Evolutionary conservation across 2,888 invertebrate genomes (phyloP), one percentile per base, ranked within the genome.

Genomic region (Amiota communis): DNA sequence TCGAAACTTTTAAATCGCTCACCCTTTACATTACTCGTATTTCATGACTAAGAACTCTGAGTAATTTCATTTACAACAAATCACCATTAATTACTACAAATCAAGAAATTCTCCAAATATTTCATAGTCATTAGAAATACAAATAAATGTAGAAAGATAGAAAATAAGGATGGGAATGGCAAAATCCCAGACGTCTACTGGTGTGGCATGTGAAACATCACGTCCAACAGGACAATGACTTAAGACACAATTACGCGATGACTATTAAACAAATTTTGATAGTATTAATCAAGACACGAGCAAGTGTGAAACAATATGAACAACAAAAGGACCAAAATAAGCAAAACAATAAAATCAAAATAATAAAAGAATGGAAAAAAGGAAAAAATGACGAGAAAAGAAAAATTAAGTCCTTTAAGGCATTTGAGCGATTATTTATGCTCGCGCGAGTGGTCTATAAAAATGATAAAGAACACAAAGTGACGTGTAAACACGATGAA

Each of bases 371-470:
- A 51, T 8, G 2, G 53, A n/a, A 51, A 36, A 51, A 51, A 51
- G 12, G 12, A 51, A 36, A 51, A n/a, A 51, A 10, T 4, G 10
- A 51, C 2, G 6, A 10, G 53, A n/a, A 12, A 51, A 4, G 53
- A n/a, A 12, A n/a, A n/a, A n/a, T n/a, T n/a, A n/a, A 51, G 53
- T 51, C 12, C 75, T 68, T 73, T 79, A 81, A 79, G 59, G 79
- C 81, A 84, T 81, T 82, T 83, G 82, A 82, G 84, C 80, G n/a
- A 51, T 51, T 61, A 61, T 20, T 20, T 61, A 20, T 13, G 56
- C 9, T n/a, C 15, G 56, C 61, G 61, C 17, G 46, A 11, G 1
- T 63, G 65, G 47, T 23, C 15, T 47, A 47, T 48, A 47, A 48
- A 65, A 48, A 48, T 65, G 65, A 65, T 1, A 65, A 65, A 48